Evolutionary conservation across 2,888 invertebrate genomes (phyloP), one percentile per base, ranked within the genome.

Genomic region (Pseudanteris insignis): DNA sequence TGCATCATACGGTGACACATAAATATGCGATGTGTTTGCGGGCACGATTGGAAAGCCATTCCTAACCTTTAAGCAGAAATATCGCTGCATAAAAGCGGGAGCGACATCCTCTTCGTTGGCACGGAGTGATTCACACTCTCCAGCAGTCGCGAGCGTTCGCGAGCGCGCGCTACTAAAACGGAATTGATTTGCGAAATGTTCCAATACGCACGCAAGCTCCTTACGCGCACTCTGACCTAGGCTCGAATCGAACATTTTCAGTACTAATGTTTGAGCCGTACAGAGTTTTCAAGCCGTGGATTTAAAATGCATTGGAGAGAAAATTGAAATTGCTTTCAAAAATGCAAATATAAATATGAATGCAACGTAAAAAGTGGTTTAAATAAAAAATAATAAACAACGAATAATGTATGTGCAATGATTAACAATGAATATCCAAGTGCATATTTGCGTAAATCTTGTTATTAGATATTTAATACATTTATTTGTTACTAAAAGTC

Each of bases 1-100:
- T 24, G 29, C 24, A 13, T 15, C 29, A 18, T 13, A 18, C 13
- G 21, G 2, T 41, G 30, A n/a, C n/a, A n/a, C n/a, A n/a, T n/a
- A 32, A 48, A 12, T n/a, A 6, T 11, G 9, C 24, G 9, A 4
- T 41, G 10, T 51, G 29, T 51, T 41, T 50, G 33, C 40, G 15
- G 15, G 14, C 33, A 18, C 5, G 33, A 26, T 10, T 21, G 12
- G 18, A 33, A 38, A 25, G 5, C 21, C 36, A 30, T 41, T 43
- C 34, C 14, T 13, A 26, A 14, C 13, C 36, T 18, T 10, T 21
- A 33, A 51, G 38, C 34, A 41, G 41, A 41, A 51, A 51, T 38
- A 34, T 40, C 28, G 50, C 41, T 41, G 41, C 28, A 33, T 50
- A 51, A 51, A 51, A 41, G 13, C 26, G 26, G 12, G 26, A 50